A percentile compares a stretch with the other conserved stretches of the same genome.
These are phyloP conservation scores for Phalacrocorax pelagicus DNA, from an alignment of 2,113 vertebrate genomes.

Conservation along the genomic window DNA sequence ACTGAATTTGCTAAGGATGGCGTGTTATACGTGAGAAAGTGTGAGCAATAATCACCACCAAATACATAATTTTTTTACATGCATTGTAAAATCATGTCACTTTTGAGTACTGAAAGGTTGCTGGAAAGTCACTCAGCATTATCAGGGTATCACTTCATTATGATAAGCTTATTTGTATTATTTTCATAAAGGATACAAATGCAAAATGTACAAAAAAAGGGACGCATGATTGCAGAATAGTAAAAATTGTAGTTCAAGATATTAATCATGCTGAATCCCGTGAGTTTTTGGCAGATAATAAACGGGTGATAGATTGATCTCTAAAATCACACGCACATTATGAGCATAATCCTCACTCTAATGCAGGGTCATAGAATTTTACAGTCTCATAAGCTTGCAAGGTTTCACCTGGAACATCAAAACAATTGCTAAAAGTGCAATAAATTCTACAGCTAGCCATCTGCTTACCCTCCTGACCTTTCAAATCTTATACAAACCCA, in stretches of 20 bases:
- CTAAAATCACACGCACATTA: constrained; percentile 52
- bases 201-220: neutral
- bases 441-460: constrained; percentile 74
- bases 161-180: neutral
- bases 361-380: constrained; percentile 69
- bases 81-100: constrained; percentile 41
- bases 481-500: constrained; percentile 69
- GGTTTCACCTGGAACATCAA: constrained; percentile 69
- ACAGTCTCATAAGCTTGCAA: constrained; percentile 68
- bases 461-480: constrained; percentile 77
- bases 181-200: constrained; percentile 2
- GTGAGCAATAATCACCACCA: neutral
- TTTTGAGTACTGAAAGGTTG: constrained; percentile 36
- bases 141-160: constrained; percentile 19
- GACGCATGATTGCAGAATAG: neutral
- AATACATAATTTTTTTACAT: constrained; percentile 20
- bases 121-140: constrained; percentile 21
- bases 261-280: constrained; percentile 33
- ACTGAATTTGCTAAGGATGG: neutral
- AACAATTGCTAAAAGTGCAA: constrained; percentile 70
- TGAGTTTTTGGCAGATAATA: constrained; percentile 64
- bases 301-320: constrained; percentile 61
- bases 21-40: neutral
- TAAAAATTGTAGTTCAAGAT: constrained; percentile 22
- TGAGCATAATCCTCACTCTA: constrained; percentile 46